phyloP scores from a whole-genome alignment of 2,113 vertebrate genomes.

The Nothocercus nigrocapillus region DNA sequence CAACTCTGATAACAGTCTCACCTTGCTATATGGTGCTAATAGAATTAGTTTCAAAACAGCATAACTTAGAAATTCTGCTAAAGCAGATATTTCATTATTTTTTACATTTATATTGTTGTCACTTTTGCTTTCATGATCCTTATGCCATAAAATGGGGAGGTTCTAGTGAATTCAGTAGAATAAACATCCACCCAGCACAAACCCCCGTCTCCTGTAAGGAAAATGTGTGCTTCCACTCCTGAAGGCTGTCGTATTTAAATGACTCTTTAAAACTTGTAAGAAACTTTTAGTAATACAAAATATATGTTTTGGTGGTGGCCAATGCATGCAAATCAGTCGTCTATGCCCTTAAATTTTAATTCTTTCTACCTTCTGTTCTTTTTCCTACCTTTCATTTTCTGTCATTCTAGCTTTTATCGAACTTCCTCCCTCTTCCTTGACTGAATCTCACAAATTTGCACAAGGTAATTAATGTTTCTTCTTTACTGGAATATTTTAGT shows the following conservation, averaged over 20 bases:
- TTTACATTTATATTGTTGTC: neutral
- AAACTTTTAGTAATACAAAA: neutral
- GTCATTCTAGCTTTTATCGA: conserved; percentile 66
- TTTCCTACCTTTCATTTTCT: conserved; percentile 20
- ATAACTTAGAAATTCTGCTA: neutral
- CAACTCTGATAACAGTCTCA: neutral
- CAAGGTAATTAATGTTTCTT: conserved; percentile 77
- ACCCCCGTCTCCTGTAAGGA: neutral
- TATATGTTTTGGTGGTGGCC: neutral
- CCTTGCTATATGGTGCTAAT: neutral
- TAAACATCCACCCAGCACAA: neutral
- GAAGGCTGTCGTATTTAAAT: neutral
- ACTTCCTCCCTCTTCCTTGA: conserved; percentile 78
- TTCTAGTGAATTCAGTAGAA: neutral
- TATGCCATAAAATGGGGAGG: neutral
- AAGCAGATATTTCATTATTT: neutral
- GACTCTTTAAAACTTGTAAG: neutral
- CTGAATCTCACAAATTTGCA: conserved; percentile 75
- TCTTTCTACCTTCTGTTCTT: conserved; percentile 10
- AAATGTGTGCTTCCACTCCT: neutral
- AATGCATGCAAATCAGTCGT: neutral
- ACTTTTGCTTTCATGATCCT: neutral
- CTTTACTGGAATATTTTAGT: neutral
- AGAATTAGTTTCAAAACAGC: neutral
- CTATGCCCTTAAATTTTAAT: conserved; percentile 6